Evolutionary conservation across 2,797 vertebrate species (phyloP), one percentile per base, ranked within the genome.

Genomic region (Crenuchus spilurus): DNA sequence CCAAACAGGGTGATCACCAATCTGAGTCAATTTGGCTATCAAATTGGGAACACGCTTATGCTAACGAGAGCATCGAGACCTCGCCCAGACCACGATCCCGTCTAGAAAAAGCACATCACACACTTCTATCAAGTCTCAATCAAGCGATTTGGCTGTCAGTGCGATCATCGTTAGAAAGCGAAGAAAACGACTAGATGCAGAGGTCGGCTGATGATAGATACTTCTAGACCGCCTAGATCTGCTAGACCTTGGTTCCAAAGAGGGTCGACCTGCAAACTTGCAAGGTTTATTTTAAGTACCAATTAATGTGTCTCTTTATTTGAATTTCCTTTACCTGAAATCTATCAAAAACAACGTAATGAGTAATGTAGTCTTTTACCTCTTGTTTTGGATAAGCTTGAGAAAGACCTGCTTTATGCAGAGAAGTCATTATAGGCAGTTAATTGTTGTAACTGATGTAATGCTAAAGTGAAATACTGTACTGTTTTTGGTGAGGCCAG

Each of bases 281-380:
- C 94, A 95, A 96, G 94, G 94, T 95, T 95, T 95, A 95, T 94
- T 95, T 95, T 94, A 95, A 93, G 92, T 95, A 95, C 93, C 87
- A 94, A 94, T 95, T 94, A 93, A 86, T 92, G 94, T 93, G 89
- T 93, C 93, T 93, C 92, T 93, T 86, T 93, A 90, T 87, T 64
- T 41, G 20, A 14, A 66, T 74, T 48, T 67, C 20, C 51, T 61
- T 66, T 77, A 62, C 48, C 77, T 79, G 71, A 74, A 68, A 49
- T 55, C 67, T 65, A 58, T 61, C 30, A 77, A 26, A 55, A 35
- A 6, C 4, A 51, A 57, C 22, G 41, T 76, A 92, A 76, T 65
- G 18, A 60, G 33, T 73, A 76, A 60, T 57, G 39, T 61, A 70
- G 52, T 72, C 10, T 52, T 1, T 44, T 20, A 39, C 4, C 22